These are phyloP conservation scores for Eretmocerus hayati DNA, from an alignment of 2,888 invertebrate species.

Conservation along the genomic window DNA sequence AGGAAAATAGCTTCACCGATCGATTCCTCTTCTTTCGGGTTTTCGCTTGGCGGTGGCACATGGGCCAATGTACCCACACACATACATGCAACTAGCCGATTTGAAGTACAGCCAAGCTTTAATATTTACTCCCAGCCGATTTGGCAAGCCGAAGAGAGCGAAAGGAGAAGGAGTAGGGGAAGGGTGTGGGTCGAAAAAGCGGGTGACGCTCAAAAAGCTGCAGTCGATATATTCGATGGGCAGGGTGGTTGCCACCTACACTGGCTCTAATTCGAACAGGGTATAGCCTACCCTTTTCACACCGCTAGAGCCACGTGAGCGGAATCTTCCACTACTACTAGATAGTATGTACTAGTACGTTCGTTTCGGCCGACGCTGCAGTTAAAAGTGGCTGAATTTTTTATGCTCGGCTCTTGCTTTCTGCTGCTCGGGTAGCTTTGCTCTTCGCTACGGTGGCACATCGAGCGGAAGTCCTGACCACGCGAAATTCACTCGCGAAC, in stretches of 20 bases:
- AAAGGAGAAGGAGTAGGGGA: neutral
- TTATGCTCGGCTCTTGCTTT: slow-evolving; percentile 11
- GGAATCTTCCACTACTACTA: slow-evolving; percentile 11
- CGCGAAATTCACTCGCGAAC: slow-evolving; percentile 1
- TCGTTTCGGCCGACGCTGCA: neutral
- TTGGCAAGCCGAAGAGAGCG: slow-evolving; percentile 1
- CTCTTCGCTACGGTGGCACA: neutral
- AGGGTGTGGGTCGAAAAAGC: neutral
- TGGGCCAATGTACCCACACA: no score
- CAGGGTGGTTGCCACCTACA: neutral
- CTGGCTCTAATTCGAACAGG: neutral
- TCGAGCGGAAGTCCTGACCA: slow-evolving; percentile 12
- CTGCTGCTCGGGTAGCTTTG: neutral
- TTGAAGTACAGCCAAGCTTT: slow-evolving; percentile 12
- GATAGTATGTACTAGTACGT: slow-evolving; percentile 1
- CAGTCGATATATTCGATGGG: neutral
- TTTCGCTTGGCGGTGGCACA: no score
- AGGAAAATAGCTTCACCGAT: no score
- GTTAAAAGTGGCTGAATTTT: slow-evolving; percentile 25
- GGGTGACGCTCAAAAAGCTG: neutral
- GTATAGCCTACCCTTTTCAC: neutral
- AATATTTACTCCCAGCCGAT: slow-evolving; percentile 18
- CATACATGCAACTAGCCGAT: no score
- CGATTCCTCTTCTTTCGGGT: no score
- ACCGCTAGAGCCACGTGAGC: slow-evolving; percentile 12